These are phyloP conservation scores for Potorous gilbertii DNA, from an alignment of 2,797 vertebrate genomes.

Conservation along the genomic window DNA sequence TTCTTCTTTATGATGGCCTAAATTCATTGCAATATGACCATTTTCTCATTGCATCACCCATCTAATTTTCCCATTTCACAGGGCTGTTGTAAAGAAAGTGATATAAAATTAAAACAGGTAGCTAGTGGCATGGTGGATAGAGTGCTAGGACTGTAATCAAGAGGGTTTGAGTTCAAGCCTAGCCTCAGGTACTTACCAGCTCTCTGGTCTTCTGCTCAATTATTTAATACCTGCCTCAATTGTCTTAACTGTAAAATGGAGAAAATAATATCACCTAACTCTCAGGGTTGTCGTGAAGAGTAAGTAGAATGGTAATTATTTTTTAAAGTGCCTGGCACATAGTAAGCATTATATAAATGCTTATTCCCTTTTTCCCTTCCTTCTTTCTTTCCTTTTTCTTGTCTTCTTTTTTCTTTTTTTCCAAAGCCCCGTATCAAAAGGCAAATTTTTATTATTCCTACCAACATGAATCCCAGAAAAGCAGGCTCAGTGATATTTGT, in stretches of 20 bases:
- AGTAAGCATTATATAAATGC: neutral
- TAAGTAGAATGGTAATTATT: neutral
- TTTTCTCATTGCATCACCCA: neutral
- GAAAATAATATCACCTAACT: neutral
- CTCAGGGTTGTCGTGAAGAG: neutral
- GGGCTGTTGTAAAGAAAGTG: neutral
- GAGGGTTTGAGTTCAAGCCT: neutral
- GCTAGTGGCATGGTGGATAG: neutral
- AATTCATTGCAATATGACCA: neutral
- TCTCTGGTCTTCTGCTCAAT: neutral
- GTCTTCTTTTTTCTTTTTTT: neutral
- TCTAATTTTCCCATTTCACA: neutral
- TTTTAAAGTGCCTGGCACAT: neutral
- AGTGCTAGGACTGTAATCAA: neutral
- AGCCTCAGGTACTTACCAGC: neutral
- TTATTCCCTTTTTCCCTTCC: neutral
- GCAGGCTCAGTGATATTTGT: neutral
- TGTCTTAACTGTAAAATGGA: neutral
- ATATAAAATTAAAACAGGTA: neutral
- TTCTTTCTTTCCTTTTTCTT: neutral
- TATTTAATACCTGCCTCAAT: neutral
- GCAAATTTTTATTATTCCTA: neutral
- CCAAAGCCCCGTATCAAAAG: neutral
- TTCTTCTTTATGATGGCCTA: neutral
- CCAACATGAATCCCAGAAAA: neutral